Evolutionary conservation across 2,888 invertebrate genomes (phyloP).

Genomic region (Poecilobothrus nobilitatus): DNA sequence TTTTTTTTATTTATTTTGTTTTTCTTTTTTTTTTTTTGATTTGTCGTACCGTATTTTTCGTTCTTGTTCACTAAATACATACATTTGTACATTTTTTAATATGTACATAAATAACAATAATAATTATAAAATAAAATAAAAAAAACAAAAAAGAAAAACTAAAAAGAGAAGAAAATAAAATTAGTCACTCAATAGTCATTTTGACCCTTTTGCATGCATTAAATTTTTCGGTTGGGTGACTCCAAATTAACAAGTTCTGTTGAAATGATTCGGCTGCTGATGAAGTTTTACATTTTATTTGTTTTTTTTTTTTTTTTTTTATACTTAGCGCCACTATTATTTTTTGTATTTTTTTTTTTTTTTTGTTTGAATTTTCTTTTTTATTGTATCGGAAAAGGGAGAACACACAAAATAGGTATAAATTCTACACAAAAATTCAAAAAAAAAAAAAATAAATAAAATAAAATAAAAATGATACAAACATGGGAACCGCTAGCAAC

Average conservation of each 20-base stretch:
- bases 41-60: not conserved
- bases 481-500: conserved; percentile 10
- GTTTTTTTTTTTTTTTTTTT: conserved; percentile 12
- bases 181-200: conserved; percentile 6
- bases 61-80: conserved; percentile 2
- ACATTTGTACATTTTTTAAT: too few relatives aligned
- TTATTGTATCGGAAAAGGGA: not conserved
- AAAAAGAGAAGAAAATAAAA: not conserved
- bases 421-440: too few relatives aligned
- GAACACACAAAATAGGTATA: not conserved
- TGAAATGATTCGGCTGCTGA: conserved; percentile 4
- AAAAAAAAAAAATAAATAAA: not conserved
- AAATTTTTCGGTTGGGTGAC: conserved; percentile 9
- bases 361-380: too few relatives aligned
- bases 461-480: not conserved
- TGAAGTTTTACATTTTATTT: conserved; percentile 19
- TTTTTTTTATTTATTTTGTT: too few relatives aligned
- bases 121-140: not conserved
- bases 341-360: not conserved
- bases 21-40: too few relatives aligned
- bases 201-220: conserved; percentile 4
- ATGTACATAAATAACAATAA: not conserved
- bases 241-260: conserved; percentile 9
- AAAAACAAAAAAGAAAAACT: too few relatives aligned
- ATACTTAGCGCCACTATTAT: conserved; percentile 19